Conservation (phyloP, 2,888 invertebrate species). For the Calliopum simillimum region DNA sequence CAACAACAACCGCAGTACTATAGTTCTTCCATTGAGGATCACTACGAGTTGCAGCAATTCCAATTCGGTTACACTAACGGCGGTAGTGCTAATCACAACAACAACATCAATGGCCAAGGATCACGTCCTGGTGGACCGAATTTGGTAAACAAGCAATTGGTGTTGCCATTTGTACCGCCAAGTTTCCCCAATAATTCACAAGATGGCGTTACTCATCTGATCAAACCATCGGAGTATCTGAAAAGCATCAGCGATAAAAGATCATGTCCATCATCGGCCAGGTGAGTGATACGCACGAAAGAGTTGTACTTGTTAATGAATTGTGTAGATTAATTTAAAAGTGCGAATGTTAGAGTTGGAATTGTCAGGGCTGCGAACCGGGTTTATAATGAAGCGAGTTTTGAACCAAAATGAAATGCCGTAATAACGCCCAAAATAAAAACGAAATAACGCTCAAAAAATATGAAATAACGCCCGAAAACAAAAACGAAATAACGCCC, state of each 20-base stretch:
- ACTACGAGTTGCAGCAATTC: slow-evolving; percentile 62
- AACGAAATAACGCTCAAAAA: no score
- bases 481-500: no score
- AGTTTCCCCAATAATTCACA: slow-evolving; percentile 80
- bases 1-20: slow-evolving; percentile 54
- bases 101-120: slow-evolving; percentile 44
- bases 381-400: no score
- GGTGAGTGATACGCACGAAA: slow-evolving; percentile 60
- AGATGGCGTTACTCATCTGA: slow-evolving; percentile 83
- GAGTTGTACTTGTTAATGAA: slow-evolving; percentile 9
- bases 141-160: slow-evolving; percentile 87
- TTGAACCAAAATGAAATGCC: no score
- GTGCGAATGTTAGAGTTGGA: background rate
- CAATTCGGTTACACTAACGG: slow-evolving; percentile 55
- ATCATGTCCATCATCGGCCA: slow-evolving; percentile 68
- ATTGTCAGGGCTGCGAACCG: no score
- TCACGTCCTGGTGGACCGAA: slow-evolving; percentile 69
- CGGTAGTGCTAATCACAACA: slow-evolving; percentile 41
- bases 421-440: no score
- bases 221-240: slow-evolving; percentile 93
- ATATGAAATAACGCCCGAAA: no score
- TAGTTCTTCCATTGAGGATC: slow-evolving; percentile 60
- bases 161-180: slow-evolving; percentile 90
- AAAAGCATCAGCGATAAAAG: slow-evolving; percentile 80
- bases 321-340: background rate